Percentiles rank a stretch among this genome's conserved stretches.
Evolutionary conservation across 2,113 vertebrate species (phyloP).

Genomic region (Semicossyphus pulcher): DNA sequence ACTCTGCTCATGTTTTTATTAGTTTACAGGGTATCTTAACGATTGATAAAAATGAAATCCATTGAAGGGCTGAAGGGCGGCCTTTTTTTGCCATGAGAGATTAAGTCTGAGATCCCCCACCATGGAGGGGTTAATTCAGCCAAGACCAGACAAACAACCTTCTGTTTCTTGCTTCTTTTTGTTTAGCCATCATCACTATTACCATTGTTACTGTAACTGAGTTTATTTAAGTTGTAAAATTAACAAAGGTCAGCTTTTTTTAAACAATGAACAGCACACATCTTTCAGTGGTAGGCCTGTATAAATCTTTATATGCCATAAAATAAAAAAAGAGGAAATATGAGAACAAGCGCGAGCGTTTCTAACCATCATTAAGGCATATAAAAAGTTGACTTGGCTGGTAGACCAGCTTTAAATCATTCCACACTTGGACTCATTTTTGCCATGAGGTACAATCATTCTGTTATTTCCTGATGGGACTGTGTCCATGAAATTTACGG

Average conservation of each 20-base stretch:
- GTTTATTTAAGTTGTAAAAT: background rate
- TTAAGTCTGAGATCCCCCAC: background rate
- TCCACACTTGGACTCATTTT: background rate
- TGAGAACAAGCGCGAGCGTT: background rate
- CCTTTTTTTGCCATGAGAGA: background rate
- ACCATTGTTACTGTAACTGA: background rate
- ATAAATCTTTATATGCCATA: background rate
- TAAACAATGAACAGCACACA: background rate
- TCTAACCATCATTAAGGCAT: background rate
- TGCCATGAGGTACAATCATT: background rate
- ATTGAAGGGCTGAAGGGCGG: background rate
- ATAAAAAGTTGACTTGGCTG: background rate
- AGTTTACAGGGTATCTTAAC: background rate
- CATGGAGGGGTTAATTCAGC: background rate
- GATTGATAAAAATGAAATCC: background rate
- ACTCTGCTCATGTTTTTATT: background rate
- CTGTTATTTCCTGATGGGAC: conserved; percentile 28
- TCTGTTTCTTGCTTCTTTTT: background rate
- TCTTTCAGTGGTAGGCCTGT: background rate
- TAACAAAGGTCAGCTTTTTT: background rate
- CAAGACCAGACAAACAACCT: background rate
- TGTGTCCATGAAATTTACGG: background rate
- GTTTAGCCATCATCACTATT: too few relatives aligned
- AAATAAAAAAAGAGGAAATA: background rate
- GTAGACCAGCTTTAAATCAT: background rate